Base-by-base conservation (phyloP, 2,797 vertebrate genomes). In the Florisuga fusca region DNA sequence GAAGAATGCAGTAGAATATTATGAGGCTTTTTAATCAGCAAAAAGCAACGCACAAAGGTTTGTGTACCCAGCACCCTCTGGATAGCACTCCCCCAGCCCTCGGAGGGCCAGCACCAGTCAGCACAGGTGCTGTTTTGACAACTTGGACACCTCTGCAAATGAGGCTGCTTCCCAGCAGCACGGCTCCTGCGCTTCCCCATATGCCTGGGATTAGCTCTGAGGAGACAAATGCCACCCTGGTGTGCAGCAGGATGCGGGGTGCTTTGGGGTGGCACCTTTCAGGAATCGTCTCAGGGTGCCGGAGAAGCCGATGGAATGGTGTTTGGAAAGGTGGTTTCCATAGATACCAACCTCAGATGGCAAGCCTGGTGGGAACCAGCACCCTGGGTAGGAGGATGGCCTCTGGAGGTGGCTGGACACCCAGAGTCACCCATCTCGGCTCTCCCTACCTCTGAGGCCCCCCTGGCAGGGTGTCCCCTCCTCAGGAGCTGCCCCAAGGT, bases 51-150 rank as follows among this genome's bases (percentile, higher is more conserved):
- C 69, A 86, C 54, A 76, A 92, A 95, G 81, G 89, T 93, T 86
- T 92, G 38, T 27, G 51, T 92, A 73, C 79, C 66, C 84, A 16
- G 34, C 46, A 67, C 86, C 90, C 33, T 0, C 77, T 38, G 57
- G 79, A 81, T 93, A 94, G 72, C 82, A 36, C 84, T 87, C 89
- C 79, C 75, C 51, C 73, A 89, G 69, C 73, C 79, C 90, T 93
- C 61, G 15, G 75, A 89, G 89, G 94, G 94, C 92, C 93, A 94
- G 82, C 89, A 95, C 66, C 82, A 89, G 50, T 96, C 95, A 96
- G 92, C 95, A 94, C 95, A 94, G 96, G 95, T 94, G 94, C 93
- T 96, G 94, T 95, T 97, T 94, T 95, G 95, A 96, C 94, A 95
- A 88, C 75, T 95, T 93, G 93, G 95, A 93, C 94, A 93, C 94